Evolutionary conservation across 2,797 vertebrate genomes (phyloP).

Genomic region (Hyperoplus immaculatus): DNA sequence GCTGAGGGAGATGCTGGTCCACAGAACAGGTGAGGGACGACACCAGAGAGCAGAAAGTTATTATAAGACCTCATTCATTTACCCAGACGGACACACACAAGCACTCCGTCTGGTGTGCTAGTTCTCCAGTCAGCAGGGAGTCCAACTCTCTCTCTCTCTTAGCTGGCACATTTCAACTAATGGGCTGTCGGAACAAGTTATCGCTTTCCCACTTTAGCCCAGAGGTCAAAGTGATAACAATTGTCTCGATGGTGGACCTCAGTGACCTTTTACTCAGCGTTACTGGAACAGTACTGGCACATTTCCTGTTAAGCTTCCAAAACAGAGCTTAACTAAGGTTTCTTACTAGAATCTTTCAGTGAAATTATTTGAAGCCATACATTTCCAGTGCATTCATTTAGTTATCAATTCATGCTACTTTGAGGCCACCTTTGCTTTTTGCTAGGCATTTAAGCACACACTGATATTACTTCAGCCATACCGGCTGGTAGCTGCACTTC

Average conservation of each 20-base stretch:
- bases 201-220: slow-evolving; percentile 14
- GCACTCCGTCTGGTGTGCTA: slow-evolving; percentile 6
- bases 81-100: slow-evolving; percentile 9
- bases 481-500: slow-evolving; percentile 1
- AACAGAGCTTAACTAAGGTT: background rate
- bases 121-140: slow-evolving; percentile 8
- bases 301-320: slow-evolving; percentile 8
- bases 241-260: slow-evolving; percentile 4
- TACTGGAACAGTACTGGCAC: slow-evolving; percentile 27
- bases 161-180: slow-evolving; percentile 13
- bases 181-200: slow-evolving; percentile 36
- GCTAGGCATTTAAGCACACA: background rate
- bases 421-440: background rate
- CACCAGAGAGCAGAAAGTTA: background rate
- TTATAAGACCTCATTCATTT: background rate
- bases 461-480: background rate
- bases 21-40: slow-evolving; percentile 91
- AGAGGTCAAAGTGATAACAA: slow-evolving; percentile 31
- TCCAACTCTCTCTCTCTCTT: background rate
- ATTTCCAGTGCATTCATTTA: background rate
- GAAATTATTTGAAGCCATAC: background rate
- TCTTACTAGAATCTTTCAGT: background rate
- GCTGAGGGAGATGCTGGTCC: slow-evolving; percentile 95
- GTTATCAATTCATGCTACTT: background rate
- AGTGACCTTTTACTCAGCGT: slow-evolving; percentile 30